Evolutionary conservation across 1,140 invertebrate genomes (phyloP).

Genomic region (Oreohelix idahoensis): DNA sequence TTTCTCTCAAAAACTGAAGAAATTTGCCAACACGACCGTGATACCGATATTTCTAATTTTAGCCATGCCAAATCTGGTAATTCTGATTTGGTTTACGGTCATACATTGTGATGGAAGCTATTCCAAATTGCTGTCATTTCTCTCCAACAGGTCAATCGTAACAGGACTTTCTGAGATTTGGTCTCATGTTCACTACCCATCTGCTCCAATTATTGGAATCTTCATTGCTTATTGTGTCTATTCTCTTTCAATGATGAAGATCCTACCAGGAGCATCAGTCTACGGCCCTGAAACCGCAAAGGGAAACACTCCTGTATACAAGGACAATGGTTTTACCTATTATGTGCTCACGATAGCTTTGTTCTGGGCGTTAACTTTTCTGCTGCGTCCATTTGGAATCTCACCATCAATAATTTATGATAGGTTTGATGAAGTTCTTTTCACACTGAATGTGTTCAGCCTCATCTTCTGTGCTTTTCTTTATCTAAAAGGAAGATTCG

Average conservation of each 20-base stretch:
- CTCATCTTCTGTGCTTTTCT: slow-evolving; percentile 74
- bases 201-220: slow-evolving; percentile 52
- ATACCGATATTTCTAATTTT: slow-evolving; percentile 63
- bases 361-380: slow-evolving; percentile 64
- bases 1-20: slow-evolving; percentile 37
- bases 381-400: slow-evolving; percentile 60
- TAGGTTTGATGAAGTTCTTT: slow-evolving; percentile 75
- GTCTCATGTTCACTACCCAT: slow-evolving; percentile 54
- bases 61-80: slow-evolving; percentile 62
- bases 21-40: slow-evolving; percentile 54
- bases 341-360: slow-evolving; percentile 72
- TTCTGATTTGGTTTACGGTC: slow-evolving; percentile 67
- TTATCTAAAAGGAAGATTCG: slow-evolving; percentile 71
- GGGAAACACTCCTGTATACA: slow-evolving; percentile 75
- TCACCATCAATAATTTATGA: slow-evolving; percentile 73
- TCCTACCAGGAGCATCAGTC: slow-evolving; percentile 73
- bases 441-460: slow-evolving; percentile 75
- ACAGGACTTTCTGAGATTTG: slow-evolving; percentile 57
- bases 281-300: slow-evolving; percentile 75
- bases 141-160: slow-evolving; percentile 48
- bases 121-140: slow-evolving; percentile 40
- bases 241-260: slow-evolving; percentile 63
- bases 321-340: slow-evolving; percentile 77
- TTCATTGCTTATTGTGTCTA: slow-evolving; percentile 62
- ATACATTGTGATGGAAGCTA: slow-evolving; percentile 66